Evolutionary conservation across 2,113 vertebrate species (phyloP).

Genomic region (Excalfactoria chinensis): DNA sequence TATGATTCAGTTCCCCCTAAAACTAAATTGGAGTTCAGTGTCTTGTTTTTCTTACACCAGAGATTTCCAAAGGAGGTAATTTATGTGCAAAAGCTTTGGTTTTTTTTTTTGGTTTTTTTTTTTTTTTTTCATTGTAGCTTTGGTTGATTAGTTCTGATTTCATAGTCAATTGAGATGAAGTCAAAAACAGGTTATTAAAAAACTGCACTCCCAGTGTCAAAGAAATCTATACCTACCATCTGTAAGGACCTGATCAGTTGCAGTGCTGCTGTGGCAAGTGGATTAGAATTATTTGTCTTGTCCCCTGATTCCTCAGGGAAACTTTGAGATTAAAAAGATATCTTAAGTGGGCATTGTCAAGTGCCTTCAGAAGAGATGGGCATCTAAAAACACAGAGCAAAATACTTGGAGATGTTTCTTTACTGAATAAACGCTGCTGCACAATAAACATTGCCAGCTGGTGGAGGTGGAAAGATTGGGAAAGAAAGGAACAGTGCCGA

Average conservation of each 20-base stretch:
- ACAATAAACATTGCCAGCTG: neutral
- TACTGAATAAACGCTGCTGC: neutral
- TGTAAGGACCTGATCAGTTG: neutral
- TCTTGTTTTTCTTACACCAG: neutral
- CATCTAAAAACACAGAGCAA: neutral
- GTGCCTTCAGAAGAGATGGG: neutral
- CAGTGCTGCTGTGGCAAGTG: neutral
- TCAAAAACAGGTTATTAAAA: neutral
- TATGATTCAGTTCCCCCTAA: neutral
- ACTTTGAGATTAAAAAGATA: neutral
- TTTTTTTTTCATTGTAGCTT: neutral
- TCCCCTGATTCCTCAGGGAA: neutral
- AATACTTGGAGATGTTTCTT: neutral
- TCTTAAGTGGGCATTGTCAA: neutral
- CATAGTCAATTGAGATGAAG: neutral
- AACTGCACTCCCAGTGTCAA: neutral
- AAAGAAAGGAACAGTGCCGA: neutral
- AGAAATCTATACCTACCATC: neutral
- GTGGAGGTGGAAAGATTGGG: neutral
- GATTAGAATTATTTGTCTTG: neutral
- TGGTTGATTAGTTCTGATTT: neutral
- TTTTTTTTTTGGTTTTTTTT: no score
- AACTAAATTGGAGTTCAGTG: neutral
- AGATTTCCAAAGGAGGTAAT: neutral
- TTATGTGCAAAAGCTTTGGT: neutral